Conservation (phyloP, 2,888 invertebrate genomes). For the Omphaloscelis lunosa region DNA sequence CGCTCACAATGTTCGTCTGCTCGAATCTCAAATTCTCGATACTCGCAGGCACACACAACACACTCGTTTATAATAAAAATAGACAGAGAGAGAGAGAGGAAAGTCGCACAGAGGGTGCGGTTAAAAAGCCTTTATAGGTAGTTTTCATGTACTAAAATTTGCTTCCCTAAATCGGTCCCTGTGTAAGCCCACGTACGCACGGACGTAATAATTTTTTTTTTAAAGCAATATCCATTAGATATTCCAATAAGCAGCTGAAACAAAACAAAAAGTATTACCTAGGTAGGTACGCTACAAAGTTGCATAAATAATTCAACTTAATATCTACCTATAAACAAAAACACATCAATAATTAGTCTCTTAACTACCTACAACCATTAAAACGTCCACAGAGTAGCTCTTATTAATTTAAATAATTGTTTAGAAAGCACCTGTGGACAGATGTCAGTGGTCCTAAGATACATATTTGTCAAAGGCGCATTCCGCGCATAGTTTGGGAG, state of each 20-base stretch:
- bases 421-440: constrained; percentile 74
- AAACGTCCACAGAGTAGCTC: constrained; percentile 52
- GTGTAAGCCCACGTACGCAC: no score
- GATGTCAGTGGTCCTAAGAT: constrained; percentile 75
- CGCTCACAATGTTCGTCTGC: no score
- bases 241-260: neutral
- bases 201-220: no score
- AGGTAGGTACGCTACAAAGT: neutral
- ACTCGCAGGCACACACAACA: no score
- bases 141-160: no score
- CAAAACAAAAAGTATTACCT: neutral
- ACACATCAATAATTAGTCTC: constrained; percentile 40
- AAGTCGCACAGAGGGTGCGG: no score
- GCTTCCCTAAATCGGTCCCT: no score
- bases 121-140: no score
- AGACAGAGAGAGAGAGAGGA: no score
- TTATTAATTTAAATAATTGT: constrained; percentile 80
- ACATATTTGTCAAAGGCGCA: constrained; percentile 81
- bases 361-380: constrained; percentile 39
- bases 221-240: no score
- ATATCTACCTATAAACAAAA: constrained; percentile 2
- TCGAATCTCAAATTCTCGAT: no score
- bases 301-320: neutral
- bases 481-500: constrained; percentile 71
- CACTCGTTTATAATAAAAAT: no score